phyloP scores from a whole-genome alignment of 2,113 vertebrate species.

The Vidua chalybeata region DNA sequence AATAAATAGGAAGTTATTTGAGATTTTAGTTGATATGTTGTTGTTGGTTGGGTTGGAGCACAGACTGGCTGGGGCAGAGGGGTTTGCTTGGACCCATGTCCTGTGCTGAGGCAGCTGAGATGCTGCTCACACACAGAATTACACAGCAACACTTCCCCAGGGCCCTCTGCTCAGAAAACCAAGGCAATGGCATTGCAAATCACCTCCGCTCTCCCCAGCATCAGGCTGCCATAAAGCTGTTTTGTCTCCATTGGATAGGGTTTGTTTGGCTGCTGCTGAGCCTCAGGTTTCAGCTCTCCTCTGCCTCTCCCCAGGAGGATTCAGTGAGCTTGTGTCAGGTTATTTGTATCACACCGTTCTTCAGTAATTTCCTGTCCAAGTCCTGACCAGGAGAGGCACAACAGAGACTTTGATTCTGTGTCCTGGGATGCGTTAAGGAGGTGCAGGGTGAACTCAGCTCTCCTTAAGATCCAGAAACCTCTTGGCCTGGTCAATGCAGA shows the following conservation, averaged over 20 bases:
- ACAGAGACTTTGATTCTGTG: background rate
- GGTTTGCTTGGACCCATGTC: background rate
- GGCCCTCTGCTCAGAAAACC: background rate
- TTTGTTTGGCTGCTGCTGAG: background rate
- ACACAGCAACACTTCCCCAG: background rate
- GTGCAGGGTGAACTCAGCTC: background rate
- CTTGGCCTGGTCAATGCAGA: background rate
- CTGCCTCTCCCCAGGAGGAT: background rate
- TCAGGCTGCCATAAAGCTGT: background rate
- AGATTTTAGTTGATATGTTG: background rate
- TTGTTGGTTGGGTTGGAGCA: background rate
- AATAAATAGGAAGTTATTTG: background rate
- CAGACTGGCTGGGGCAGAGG: background rate
- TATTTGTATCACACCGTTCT: background rate
- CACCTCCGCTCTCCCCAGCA: background rate
- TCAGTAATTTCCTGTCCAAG: background rate
- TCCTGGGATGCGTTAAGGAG: background rate
- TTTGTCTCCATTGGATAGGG: background rate
- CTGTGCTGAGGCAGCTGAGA: background rate
- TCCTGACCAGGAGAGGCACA: background rate
- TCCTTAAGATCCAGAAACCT: background rate
- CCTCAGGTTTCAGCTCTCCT: background rate
- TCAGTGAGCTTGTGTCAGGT: rapidly evolving
- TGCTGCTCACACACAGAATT: background rate
- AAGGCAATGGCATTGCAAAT: background rate